These are phyloP conservation scores for Heliconius aoede DNA, from an alignment of 2,888 invertebrate species.

Conservation along the genomic window DNA sequence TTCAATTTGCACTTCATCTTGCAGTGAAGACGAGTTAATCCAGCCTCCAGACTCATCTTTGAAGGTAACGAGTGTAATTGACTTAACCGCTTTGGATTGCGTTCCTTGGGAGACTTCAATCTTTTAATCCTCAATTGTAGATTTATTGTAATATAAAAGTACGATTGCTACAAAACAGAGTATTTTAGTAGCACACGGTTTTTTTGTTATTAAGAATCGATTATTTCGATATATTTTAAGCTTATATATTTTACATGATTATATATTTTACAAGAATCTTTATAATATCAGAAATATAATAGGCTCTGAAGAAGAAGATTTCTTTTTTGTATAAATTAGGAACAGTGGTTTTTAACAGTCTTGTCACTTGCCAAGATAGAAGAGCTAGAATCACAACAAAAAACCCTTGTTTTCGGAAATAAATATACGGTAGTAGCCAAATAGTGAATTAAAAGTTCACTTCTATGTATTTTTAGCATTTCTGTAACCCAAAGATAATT, in stretches of 20 bases:
- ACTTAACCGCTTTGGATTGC: constrained; percentile 41
- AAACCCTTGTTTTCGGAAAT: too few species aligned
- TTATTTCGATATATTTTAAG: background rate
- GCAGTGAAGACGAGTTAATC: constrained; percentile 28
- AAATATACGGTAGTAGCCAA: too few species aligned
- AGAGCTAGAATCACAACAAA: too few species aligned
- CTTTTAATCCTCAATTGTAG: constrained; percentile 37
- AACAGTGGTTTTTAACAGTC: too few species aligned
- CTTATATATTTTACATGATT: background rate
- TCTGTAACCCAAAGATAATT: background rate
- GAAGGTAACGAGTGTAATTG: constrained; percentile 46
- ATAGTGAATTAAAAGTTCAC: background rate
- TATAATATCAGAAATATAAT: too few species aligned
- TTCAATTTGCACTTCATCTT: constrained; percentile 15
- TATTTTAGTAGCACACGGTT: background rate
- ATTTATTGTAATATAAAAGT: constrained; percentile 28
- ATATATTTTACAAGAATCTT: too few species aligned
- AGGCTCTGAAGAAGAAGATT: too few species aligned
- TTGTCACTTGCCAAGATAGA: too few species aligned
- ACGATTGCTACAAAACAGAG: background rate
- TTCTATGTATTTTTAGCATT: too few species aligned
- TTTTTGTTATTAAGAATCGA: background rate
- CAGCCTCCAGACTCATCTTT: constrained; percentile 37
- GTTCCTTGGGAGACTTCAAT: constrained; percentile 30
- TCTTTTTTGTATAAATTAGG: too few species aligned